phyloP scores from a whole-genome alignment of 2,797 vertebrate genomes.

The Vespertilio murinus region DNA sequence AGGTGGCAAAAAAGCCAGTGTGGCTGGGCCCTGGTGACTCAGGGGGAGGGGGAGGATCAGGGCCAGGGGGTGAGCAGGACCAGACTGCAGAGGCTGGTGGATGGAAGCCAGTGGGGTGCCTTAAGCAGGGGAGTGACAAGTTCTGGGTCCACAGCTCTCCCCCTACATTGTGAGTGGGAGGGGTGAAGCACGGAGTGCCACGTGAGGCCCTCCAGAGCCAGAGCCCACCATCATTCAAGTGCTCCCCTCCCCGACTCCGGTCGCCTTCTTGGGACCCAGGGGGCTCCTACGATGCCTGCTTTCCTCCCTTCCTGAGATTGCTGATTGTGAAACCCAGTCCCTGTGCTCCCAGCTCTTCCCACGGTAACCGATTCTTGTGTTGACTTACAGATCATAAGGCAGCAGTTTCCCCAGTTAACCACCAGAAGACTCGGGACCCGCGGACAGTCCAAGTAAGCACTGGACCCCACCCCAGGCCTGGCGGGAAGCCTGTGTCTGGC shows the following conservation, averaged over 20 bases:
- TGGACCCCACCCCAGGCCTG: neutral
- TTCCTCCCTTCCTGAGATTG: neutral
- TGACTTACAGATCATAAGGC: slow-evolving; percentile 95
- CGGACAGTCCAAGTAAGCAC: slow-evolving; percentile 98
- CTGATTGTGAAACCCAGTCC: neutral
- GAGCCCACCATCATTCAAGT: neutral
- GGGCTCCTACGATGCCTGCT: neutral
- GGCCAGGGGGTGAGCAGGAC: neutral
- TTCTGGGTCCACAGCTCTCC: neutral
- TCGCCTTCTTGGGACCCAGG: rapidly evolving
- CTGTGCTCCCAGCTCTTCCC: neutral
- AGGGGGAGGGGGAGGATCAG: neutral
- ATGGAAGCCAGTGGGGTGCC: neutral
- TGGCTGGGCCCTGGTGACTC: neutral
- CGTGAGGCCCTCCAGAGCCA: neutral
- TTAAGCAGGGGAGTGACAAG: neutral
- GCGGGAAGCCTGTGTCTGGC: neutral
- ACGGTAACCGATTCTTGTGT: slow-evolving; percentile 69
- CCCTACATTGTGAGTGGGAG: neutral
- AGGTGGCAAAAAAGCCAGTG: neutral
- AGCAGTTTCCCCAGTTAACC: slow-evolving; percentile 97
- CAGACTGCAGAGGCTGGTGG: neutral
- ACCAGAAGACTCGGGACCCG: slow-evolving; percentile 97
- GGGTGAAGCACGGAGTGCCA: neutral
- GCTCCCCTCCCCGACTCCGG: rapidly evolving